Conservation (phyloP, 2,888 invertebrate genomes). For the Archaeoteleia sp. region DNA sequence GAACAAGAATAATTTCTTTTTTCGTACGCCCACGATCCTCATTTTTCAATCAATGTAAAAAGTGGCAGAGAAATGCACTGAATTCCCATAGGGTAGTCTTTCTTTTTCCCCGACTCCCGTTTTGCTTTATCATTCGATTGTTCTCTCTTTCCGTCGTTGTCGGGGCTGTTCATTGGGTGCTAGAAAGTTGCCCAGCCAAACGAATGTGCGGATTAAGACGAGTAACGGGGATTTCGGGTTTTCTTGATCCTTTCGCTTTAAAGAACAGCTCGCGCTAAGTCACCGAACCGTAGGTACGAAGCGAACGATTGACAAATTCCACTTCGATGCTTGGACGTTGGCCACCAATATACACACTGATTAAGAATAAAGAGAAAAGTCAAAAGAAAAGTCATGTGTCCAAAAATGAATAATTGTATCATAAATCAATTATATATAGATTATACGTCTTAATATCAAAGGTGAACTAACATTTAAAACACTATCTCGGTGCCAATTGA, state of each 20-base stretch:
- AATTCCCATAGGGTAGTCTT: constrained; percentile 19
- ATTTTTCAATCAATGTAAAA: constrained; percentile 23
- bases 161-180: constrained; percentile 26
- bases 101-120: constrained; percentile 20
- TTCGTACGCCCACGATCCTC: constrained; percentile 7
- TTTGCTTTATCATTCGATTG: constrained; percentile 49
- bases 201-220: constrained; percentile 65
- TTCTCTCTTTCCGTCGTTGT: constrained; percentile 38
- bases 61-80: constrained; percentile 16
- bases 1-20: too few species aligned
- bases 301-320: constrained; percentile 65
- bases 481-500: too few species aligned
- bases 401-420: too few species aligned
- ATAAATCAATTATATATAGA: too few species aligned
- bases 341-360: constrained; percentile 61
- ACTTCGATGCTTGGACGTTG: constrained; percentile 60
- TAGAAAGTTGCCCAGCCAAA: constrained; percentile 43
- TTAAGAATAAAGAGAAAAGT: constrained; percentile 19
- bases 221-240: constrained; percentile 58
- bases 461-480: too few species aligned
- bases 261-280: constrained; percentile 46
- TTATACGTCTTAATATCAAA: too few species aligned
- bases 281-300: constrained; percentile 42
- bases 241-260: constrained; percentile 52
- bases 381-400: constrained; percentile 5